Conservation (phyloP, 37 sponge, comb jelly and placozoan species). For the Hexactinellida sp. region DNA sequence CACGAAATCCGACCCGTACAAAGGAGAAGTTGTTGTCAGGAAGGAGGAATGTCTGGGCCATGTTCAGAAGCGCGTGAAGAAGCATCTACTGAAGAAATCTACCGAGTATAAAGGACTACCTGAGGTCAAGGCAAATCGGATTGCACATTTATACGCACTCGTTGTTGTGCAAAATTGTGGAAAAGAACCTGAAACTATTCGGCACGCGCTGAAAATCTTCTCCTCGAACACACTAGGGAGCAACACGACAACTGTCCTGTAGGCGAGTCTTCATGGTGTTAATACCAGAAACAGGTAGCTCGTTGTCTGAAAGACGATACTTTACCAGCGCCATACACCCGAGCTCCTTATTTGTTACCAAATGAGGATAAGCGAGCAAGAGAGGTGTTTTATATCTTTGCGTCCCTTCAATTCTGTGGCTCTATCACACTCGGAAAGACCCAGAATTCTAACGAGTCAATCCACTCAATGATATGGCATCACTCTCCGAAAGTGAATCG, state of each 20-base stretch:
- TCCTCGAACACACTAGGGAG: neutral
- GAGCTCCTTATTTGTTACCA: neutral
- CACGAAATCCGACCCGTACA: neutral
- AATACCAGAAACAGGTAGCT: neutral
- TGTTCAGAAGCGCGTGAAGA: neutral
- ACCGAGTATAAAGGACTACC: neutral
- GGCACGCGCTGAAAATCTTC: neutral
- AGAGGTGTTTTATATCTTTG: neutral
- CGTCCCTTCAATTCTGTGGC: neutral
- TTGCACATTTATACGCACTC: neutral
- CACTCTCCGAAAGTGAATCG: neutral
- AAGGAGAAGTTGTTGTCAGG: neutral
- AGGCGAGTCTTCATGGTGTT: neutral
- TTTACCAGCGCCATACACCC: neutral
- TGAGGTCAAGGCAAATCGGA: neutral
- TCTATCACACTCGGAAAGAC: neutral
- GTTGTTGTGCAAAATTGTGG: neutral
- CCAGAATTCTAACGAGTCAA: neutral
- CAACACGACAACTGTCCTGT: neutral
- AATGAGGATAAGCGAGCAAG: neutral
- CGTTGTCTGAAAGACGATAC: neutral
- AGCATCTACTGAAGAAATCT: neutral
- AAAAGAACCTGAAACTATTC: neutral
- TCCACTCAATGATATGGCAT: neutral
- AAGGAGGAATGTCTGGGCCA: neutral